Evolutionary conservation across 2,888 invertebrate species (phyloP), one percentile per base, ranked within the genome.

Genomic region (Campopleginae sp.): DNA sequence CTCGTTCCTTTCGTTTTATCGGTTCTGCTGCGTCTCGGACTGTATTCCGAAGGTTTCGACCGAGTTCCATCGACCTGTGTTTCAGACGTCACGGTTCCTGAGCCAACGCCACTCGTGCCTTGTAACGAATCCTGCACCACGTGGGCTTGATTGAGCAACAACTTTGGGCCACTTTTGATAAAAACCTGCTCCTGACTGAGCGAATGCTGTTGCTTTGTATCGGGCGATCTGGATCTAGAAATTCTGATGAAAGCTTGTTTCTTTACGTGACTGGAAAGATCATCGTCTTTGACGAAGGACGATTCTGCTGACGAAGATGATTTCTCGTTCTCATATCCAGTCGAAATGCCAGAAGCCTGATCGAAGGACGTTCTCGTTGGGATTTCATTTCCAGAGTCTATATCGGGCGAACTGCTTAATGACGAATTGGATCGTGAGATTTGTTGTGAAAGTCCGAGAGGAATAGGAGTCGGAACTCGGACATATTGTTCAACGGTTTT

Each of bases 381-480:
- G 7, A 89, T 86, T 23, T 93, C 92, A 81, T 93, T 92, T 0
- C 91, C 92, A 0, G 93, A 93, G 42, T 93, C 93, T 31, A 89
- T 86, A 5, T 90, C 89, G 31, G 91, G 92, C 0, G 90, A 91
- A 6, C 89, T 86, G 3, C 89, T 91, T 6, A 90, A 90, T 2
- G 91, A 91, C 0, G 89, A 89, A 2, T 84, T 88, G 1, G 89
- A 90, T 8, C 86, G 85, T 4, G 90, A 90, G 0, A 88, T 33
- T 38, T 91, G 89, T 6, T 91, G 90, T 0, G 89, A 89, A n/a
- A 89, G 42, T 17, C 84, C 86, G 51, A 89, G 84, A 3, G 93
- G 92, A 42, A 93, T 91, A 3, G 93, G 93, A 0, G 92, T 93
- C 0, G 93, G 91, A 23, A 92, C 19, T 82, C 92, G 88, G 31